Base-by-base conservation (phyloP, 2,888 invertebrate genomes). In the Agelastica alni region DNA sequence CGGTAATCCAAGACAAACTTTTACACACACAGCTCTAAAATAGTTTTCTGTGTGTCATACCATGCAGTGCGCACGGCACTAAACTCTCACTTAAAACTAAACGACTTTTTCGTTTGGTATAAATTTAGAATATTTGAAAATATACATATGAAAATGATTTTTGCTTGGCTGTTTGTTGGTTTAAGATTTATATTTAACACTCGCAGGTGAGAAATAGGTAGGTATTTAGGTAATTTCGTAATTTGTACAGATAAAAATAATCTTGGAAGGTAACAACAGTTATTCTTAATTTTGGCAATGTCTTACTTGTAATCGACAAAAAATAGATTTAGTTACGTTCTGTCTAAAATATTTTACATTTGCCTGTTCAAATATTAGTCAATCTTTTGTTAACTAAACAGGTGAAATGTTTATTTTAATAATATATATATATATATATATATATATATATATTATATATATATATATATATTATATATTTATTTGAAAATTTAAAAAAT, bases 31-130 rank as follows among this genome's bases (percentile, higher is more conserved):
- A 22, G 16, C 42, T 49, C 78, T 77, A 78, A 81, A 81, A 81
- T 82, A 81, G 79, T 78, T 39, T 76, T 69, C 76, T 74, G 73
- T 77, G 77, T 78, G 78, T 76, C 74, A 73, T 63, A 60, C 61
- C n/a, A n/a, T n/a, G n/a, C n/a, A n/a, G n/a, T 81, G 81, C 81
- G 76, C 81, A 81, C 81, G 81, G 76, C 78, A 72, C 80, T 57
- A 70, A 62, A 44, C 49, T 51, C 53, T 54, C 44, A 54, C 45
- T 59, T 28, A 48, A n/a, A 49, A 56, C 36, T 55, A 51, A 56
- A 60, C 51, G 48, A 48, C 56, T 51, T 59, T 60, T 56, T 58
- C 60, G 55, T 61, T 60, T 53, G 56, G 10, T 58, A 53, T 58
- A 46, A 46, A 66, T 61, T 52, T 67, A 61, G 62, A 63, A 44